These are phyloP conservation scores for Drosophila leontia DNA, from an alignment of 1,140 invertebrate genomes.

Conservation along the genomic window DNA sequence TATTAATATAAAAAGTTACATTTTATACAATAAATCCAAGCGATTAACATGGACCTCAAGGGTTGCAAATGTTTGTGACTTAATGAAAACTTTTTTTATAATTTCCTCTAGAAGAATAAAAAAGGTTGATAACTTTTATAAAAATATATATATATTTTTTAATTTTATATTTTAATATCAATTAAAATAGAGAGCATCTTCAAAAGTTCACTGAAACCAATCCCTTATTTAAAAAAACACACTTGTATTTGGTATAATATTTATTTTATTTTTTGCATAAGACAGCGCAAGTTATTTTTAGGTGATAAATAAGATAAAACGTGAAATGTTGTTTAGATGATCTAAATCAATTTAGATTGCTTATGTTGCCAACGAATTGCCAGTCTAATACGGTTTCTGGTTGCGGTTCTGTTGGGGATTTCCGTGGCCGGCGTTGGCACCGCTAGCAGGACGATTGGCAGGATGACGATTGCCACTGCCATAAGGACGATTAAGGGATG, in stretches of 20 bases:
- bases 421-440: conserved; percentile 1
- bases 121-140: too few relatives aligned
- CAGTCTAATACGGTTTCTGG: conserved; percentile 20
- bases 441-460: neutral
- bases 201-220: neutral
- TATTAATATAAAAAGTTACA: too few relatives aligned
- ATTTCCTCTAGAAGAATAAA: too few relatives aligned
- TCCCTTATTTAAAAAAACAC: neutral
- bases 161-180: too few relatives aligned
- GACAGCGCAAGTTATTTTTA: too few relatives aligned
- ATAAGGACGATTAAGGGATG: neutral
- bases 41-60: too few relatives aligned
- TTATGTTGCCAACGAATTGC: neutral
- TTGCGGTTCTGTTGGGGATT: conserved; percentile 9
- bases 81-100: too few relatives aligned
- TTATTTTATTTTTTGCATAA: conserved; percentile 17
- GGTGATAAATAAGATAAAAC: neutral
- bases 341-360: too few relatives aligned
- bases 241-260: neutral
- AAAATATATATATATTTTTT: too few relatives aligned
- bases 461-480: neutral
- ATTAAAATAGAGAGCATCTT: neutral
- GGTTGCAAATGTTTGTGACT: too few relatives aligned
- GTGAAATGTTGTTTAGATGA: neutral
- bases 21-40: too few relatives aligned